Percentiles rank a stretch among this genome's conserved stretches.
These are phyloP conservation scores for Hecatera dysodea DNA, from an alignment of 2,888 invertebrate species.

Conservation along the genomic window DNA sequence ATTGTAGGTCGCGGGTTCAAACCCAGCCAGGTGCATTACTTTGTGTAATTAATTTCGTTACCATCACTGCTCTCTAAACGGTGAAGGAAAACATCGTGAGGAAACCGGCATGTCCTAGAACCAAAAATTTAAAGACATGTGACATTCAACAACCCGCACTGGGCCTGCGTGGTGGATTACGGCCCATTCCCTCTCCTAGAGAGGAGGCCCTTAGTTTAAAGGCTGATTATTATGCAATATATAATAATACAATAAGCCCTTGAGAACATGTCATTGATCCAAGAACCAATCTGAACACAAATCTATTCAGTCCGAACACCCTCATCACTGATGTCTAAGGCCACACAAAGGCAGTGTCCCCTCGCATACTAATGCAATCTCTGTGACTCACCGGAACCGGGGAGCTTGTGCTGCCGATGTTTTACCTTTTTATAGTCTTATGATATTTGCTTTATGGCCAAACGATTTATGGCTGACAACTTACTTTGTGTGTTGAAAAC, in stretches of 20 bases:
- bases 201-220: too few species aligned
- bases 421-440: constrained; percentile 37
- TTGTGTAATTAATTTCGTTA: too few species aligned
- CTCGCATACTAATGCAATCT: constrained; percentile 73
- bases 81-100: too few species aligned
- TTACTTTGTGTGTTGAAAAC: not conserved
- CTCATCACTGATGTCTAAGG: constrained; percentile 40
- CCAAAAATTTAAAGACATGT: too few species aligned
- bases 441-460: constrained; percentile 40
- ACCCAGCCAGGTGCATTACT: too few species aligned
- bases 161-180: too few species aligned
- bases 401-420: constrained; percentile 40
- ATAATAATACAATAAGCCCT: not conserved
- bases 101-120: too few species aligned
- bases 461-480: constrained; percentile 33
- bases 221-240: too few species aligned
- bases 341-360: constrained; percentile 40
- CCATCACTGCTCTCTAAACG: too few species aligned
- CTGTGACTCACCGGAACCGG: constrained; percentile 74
- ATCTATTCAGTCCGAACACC: constrained; percentile 28
- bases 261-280: not conserved
- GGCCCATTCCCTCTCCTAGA: too few species aligned
- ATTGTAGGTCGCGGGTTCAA: too few species aligned
- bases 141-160: too few species aligned
- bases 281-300: constrained; percentile 11